Conservation (phyloP, 2,113 vertebrate species). For the Albula glossodonta region DNA sequence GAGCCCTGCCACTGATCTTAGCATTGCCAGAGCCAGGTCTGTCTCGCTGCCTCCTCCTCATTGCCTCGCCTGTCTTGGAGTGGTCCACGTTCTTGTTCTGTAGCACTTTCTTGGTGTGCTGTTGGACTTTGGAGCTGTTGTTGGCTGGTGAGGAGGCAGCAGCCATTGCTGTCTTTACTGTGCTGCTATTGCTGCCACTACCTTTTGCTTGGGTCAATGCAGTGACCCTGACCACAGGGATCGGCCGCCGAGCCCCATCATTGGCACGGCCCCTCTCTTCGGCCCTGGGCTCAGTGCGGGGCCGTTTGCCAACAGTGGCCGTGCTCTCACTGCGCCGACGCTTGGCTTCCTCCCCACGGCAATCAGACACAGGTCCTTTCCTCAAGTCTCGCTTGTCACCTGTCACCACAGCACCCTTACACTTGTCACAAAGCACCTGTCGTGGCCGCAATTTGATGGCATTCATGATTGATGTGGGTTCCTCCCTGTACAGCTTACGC, state of each 20-base stretch:
- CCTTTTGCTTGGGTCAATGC: slow-evolving; percentile 71
- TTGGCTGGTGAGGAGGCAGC: slow-evolving; percentile 61
- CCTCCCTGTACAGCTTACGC: slow-evolving; percentile 92
- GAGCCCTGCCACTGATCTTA: slow-evolving; percentile 36
- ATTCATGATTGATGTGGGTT: slow-evolving; percentile 97
- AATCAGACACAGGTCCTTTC: slow-evolving; percentile 77
- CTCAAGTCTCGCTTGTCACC: slow-evolving; percentile 82
- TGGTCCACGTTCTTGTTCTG: slow-evolving; percentile 88
- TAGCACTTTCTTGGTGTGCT: slow-evolving; percentile 88
- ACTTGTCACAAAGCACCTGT: slow-evolving; percentile 96
- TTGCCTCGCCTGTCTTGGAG: slow-evolving; percentile 83
- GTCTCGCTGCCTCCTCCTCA: slow-evolving; percentile 83
- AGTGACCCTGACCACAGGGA: slow-evolving; percentile 78
- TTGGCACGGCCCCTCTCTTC: slow-evolving; percentile 76
- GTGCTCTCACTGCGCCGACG: slow-evolving; percentile 79
- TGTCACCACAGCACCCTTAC: slow-evolving; percentile 85
- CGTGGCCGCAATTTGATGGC: slow-evolving; percentile 94
- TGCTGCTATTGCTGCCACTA: slow-evolving; percentile 58
- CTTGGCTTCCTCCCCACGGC: slow-evolving; percentile 82
- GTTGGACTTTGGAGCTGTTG: slow-evolving; percentile 74
- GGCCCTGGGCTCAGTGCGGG: slow-evolving; percentile 81
- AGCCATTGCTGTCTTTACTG: slow-evolving; percentile 74
- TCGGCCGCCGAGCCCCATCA: slow-evolving; percentile 74
- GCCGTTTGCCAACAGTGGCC: slow-evolving; percentile 84
- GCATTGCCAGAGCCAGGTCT: slow-evolving; percentile 12